Percentiles rank a stretch among this genome's conserved stretches.
phyloP scores from a whole-genome alignment of 1,140 invertebrate species.

The Apis florea region DNA sequence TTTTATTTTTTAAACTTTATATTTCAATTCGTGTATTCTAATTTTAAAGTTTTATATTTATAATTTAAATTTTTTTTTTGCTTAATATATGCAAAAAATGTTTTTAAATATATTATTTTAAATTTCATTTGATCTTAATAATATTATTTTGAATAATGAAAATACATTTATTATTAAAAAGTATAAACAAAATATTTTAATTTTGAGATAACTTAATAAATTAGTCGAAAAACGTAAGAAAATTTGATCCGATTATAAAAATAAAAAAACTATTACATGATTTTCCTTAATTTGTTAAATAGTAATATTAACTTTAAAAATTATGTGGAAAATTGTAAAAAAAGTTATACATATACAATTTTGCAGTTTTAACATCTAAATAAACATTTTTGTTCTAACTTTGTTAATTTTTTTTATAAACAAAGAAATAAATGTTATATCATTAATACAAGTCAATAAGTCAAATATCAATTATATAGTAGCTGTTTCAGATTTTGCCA shows the following conservation, averaged over 20 bases:
- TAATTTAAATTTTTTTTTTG: background rate
- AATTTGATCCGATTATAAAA: slow-evolving; percentile 34
- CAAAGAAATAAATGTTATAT: slow-evolving; percentile 18
- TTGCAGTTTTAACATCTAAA: slow-evolving; percentile 39
- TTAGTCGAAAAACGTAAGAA: slow-evolving; percentile 37
- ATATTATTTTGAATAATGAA: background rate
- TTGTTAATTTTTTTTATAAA: slow-evolving; percentile 12
- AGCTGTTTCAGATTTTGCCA: slow-evolving; percentile 70
- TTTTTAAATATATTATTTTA: background rate
- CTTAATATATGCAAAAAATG: background rate
- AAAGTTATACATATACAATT: slow-evolving; percentile 16
- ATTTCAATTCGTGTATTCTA: background rate
- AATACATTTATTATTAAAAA: background rate
- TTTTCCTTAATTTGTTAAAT: slow-evolving; percentile 11
- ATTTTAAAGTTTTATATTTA: background rate
- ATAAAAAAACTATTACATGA: slow-evolving; percentile 11
- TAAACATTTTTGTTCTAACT: slow-evolving; percentile 5
- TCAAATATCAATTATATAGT: slow-evolving; percentile 50
- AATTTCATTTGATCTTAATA: background rate
- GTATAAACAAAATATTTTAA: slow-evolving; percentile 22
- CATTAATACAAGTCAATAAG: background rate
- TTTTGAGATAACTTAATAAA: slow-evolving; percentile 32
- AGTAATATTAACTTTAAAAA: slow-evolving; percentile 9
- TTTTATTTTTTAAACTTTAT: background rate
- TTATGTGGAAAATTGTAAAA: slow-evolving; percentile 25